phyloP scores from a whole-genome alignment of 2,113 vertebrate genomes.

The Hydropotes inermis region DNA sequence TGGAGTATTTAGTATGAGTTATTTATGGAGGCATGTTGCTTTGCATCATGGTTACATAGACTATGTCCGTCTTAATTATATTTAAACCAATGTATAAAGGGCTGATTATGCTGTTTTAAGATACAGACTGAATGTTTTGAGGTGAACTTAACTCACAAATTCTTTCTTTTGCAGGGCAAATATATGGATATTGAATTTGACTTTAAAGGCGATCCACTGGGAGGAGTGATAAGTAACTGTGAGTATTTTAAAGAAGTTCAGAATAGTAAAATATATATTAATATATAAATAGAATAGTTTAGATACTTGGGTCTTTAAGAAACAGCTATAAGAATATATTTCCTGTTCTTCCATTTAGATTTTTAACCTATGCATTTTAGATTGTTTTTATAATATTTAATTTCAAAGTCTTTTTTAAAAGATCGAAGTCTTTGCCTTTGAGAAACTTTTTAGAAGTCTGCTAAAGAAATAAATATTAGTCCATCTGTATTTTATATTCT shows the following conservation, averaged over 20 bases:
- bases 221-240: conserved; percentile 99
- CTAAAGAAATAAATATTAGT: neutral
- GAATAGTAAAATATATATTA: neutral
- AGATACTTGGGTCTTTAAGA: neutral
- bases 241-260: conserved; percentile 81
- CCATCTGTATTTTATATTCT: neutral
- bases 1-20: neutral
- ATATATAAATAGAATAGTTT: neutral
- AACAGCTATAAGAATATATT: neutral
- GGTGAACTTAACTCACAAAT: neutral
- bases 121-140: neutral
- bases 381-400: neutral
- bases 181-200: conserved; percentile 99
- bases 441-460: neutral
- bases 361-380: neutral
- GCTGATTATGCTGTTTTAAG: neutral
- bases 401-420: neutral
- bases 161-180: conserved; percentile 90
- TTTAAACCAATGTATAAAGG: neutral
- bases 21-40: neutral
- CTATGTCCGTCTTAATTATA: conserved; percentile 19
- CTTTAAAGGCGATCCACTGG: conserved; percentile 98
- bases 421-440: neutral
- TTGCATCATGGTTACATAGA: neutral
- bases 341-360: neutral